Conservation (phyloP, 1,140 invertebrate genomes). For the Anoplolepis gracilipes region DNA sequence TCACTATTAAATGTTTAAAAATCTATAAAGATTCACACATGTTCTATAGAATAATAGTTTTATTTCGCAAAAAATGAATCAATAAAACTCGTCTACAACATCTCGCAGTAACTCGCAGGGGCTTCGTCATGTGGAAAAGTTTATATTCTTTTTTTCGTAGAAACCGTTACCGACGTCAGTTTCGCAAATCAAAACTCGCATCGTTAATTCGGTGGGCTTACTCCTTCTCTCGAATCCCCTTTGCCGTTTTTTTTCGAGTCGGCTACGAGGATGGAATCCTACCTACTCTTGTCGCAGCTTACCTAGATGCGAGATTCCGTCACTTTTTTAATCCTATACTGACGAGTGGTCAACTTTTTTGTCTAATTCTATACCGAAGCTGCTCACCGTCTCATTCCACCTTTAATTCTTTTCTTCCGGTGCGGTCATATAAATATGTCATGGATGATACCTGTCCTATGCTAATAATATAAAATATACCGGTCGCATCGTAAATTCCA, state of each 20-base stretch:
- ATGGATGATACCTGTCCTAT: slow-evolving; percentile 79
- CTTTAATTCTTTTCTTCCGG: slow-evolving; percentile 56
- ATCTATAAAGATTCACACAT: not conserved
- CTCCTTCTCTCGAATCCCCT: slow-evolving; percentile 28
- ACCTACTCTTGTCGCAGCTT: slow-evolving; percentile 27
- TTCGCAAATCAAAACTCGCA: slow-evolving; percentile 34
- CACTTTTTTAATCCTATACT: slow-evolving; percentile 41
- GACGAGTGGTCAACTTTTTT: slow-evolving; percentile 2
- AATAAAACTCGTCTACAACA: not conserved
- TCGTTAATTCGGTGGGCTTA: slow-evolving; percentile 36
- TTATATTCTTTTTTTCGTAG: slow-evolving; percentile 40
- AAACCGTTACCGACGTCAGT: not conserved
- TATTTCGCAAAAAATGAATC: not conserved
- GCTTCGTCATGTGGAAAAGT: slow-evolving; percentile 36
- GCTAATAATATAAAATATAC: slow-evolving; percentile 84
- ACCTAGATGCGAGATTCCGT: slow-evolving; percentile 9
- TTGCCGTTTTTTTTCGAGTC: slow-evolving; percentile 26
- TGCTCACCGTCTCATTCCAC: not conserved
- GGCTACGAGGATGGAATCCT: slow-evolving; percentile 10
- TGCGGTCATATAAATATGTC: slow-evolving; percentile 82
- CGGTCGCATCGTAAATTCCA: slow-evolving; percentile 82
- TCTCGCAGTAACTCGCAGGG: not conserved
- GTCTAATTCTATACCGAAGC: slow-evolving; percentile 41
- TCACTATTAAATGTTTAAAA: not conserved
- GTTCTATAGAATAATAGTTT: not conserved